These are phyloP conservation scores for Cololabis saira DNA, from an alignment of 2,113 vertebrate genomes.

Conservation along the genomic window DNA sequence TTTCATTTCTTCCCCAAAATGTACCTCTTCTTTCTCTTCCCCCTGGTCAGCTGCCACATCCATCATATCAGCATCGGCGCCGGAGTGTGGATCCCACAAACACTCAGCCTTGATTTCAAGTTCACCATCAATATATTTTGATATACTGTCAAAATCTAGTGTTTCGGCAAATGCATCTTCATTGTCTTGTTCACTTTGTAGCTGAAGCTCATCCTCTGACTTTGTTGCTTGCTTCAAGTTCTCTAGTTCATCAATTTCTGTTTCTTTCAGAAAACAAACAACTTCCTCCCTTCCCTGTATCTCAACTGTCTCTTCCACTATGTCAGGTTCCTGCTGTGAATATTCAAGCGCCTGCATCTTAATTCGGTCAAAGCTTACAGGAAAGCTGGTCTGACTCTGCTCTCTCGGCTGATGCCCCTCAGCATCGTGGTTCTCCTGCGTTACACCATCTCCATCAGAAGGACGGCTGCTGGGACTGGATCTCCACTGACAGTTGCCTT, in stretches of 20 bases:
- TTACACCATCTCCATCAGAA: conserved; percentile 31
- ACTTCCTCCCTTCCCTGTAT: conserved; percentile 11
- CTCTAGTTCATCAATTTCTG: neutral
- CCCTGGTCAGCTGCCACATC: neutral
- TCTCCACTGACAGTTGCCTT: conserved; percentile 46
- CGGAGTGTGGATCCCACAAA: conserved; percentile 8
- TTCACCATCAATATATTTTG: neutral
- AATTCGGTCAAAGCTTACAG: conserved; percentile 18
- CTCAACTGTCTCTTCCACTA: neutral
- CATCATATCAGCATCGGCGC: neutral
- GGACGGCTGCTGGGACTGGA: conserved; percentile 18
- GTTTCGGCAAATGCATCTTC: neutral
- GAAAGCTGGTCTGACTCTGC: conserved; percentile 12
- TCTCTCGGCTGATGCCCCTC: conserved; percentile 31
- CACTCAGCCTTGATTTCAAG: neutral
- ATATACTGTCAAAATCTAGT: neutral
- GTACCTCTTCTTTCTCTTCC: neutral
- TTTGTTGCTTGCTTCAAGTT: neutral
- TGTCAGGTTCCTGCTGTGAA: conserved; percentile 1
- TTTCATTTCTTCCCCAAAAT: conserved; percentile 6
- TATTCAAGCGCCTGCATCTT: conserved; percentile 6
- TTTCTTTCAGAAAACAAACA: conserved; percentile 4
- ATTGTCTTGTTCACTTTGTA: conserved; percentile 6
- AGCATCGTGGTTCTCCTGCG: conserved; percentile 29
- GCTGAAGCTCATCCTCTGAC: neutral